Base-by-base conservation (phyloP, 2,113 vertebrate genomes). In the Acanthochromis polyacanthus region DNA sequence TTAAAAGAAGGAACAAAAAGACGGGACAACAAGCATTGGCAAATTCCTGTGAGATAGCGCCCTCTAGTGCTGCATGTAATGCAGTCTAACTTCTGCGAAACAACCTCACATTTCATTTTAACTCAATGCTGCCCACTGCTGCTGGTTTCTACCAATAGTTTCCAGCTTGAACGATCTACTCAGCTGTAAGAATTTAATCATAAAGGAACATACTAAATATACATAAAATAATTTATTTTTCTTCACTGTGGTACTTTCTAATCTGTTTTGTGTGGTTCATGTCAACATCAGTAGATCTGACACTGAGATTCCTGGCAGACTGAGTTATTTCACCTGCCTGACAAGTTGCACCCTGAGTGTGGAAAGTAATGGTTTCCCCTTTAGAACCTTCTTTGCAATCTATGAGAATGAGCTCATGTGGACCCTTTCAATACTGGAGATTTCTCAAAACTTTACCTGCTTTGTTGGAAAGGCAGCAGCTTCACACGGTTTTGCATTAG, bases 351-450 rank as follows among this genome's bases (percentile, higher is more conserved):
- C 50, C 53, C 15, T 89, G 25, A 59, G 81, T 19, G 71, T 88
- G 58, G 84, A 87, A 23, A 92, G 89, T 30, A 79, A 74, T 0
- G 70, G 83, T 19, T 89, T 93, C 9, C 30, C 87, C 3, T 9
- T 50, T 4, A 81, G 77, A 38, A 51, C 0, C 23, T 83, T 45
- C 61, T 2, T 90, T 22, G 82, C 83, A 10, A 22, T 80, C 16
- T 15, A 74, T 20, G 11, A n/a, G 22, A 82, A 83, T 38, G 16
- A 36, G 28, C 56, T 92, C 22, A 71, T 0, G 45, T 92, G 90
- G 90, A 87, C 53, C 2, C 83, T 86, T 80, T 92, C 28, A 91
- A 6, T 30, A 30, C 30, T 1, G 4, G 3, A 30, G 30, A 6
- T 30, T 30, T 30, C 30, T 5, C 30, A 30, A 30, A 30, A 30